These are phyloP conservation scores for Exephanes ischioxanthus DNA, from an alignment of 2,888 invertebrate genomes.

Conservation along the genomic window DNA sequence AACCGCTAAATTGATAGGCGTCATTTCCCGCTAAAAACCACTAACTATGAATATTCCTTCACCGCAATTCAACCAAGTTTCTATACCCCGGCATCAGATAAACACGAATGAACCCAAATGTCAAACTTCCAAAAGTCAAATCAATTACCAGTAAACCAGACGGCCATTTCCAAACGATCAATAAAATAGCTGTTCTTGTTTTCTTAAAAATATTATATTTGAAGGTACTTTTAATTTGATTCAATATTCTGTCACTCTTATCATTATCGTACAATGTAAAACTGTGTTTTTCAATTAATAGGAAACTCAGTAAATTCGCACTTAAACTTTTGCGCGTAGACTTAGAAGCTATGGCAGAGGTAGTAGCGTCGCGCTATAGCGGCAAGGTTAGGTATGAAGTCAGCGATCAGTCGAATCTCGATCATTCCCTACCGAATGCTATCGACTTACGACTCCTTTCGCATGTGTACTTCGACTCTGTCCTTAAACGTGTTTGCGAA, in stretches of 20 bases:
- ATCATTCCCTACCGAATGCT: not conserved
- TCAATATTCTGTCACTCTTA: not conserved
- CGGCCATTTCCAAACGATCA: not conserved
- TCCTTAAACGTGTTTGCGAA: not conserved
- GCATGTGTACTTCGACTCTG: slow-evolving; percentile 9
- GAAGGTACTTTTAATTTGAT: not conserved
- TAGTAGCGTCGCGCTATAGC: not conserved
- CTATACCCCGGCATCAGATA: no score
- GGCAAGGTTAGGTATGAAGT: not conserved
- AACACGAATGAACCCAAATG: not conserved
- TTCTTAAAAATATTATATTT: not conserved
- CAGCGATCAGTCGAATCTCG: slow-evolving; percentile 12
- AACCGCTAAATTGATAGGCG: no score
- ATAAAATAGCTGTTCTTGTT: not conserved
- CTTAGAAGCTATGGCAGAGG: not conserved
- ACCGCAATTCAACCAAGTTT: no score
- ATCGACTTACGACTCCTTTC: slow-evolving; percentile 20
- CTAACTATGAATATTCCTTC: not conserved
- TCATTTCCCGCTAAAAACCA: no score
- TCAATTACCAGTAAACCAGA: not conserved
- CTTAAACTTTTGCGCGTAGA: not conserved
- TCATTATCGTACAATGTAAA: not conserved
- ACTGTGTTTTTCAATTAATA: not conserved
- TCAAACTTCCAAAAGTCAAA: not conserved
- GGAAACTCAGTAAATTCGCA: not conserved